Base-by-base conservation (phyloP, 1,140 invertebrate genomes). In the Drusus annulatus region DNA sequence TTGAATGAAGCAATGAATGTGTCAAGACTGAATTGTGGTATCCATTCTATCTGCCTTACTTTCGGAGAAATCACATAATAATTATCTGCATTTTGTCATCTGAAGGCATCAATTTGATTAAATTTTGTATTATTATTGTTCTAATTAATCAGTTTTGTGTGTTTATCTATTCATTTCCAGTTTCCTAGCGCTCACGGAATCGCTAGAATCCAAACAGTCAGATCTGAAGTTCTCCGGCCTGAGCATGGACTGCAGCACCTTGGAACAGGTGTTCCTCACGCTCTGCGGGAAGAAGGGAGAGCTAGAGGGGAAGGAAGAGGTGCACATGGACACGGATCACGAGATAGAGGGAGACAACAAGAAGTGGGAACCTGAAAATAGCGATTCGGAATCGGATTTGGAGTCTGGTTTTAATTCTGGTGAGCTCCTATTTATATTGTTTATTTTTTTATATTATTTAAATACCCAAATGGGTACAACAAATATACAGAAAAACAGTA, bases 191-290 rank as follows among this genome's bases (percentile, higher is more conserved):
- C 84, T 89, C 3, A 89, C 87, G 68, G 85, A 87, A 76, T 81
- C 85, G 15, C 82, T 92, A 54, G 91, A 92, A 74, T 84, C 86
- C n/a, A 87, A 85, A 36, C 85, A 87, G 77, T 76, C 84, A 3
- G 84, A 81, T 15, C 84, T 92, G 19, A 89, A 88, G 8, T 91
- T 87, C 84, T 85, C 86, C 1, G 86, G 84, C 81, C 89, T 89
- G 77, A 87, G 86, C 36, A 73, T 92, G 84, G 91, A 92, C 85
- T 92, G 91, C 84, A 91, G 91, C 84, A 90, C 88, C 16, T 85
- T 92, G 54, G 91, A 92, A 80, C 89, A 89, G 73, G 91, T 92
- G 25, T 92, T 92, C 84, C 86, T 91, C 82, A 88, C 90, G 80
- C 86, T 92, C 45, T 92, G 90, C 79, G 79, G 86, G 13, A 85